These are phyloP conservation scores for Hydrochoerus hydrochaeris DNA, from an alignment of 2,113 vertebrate genomes.

Conservation along the genomic window DNA sequence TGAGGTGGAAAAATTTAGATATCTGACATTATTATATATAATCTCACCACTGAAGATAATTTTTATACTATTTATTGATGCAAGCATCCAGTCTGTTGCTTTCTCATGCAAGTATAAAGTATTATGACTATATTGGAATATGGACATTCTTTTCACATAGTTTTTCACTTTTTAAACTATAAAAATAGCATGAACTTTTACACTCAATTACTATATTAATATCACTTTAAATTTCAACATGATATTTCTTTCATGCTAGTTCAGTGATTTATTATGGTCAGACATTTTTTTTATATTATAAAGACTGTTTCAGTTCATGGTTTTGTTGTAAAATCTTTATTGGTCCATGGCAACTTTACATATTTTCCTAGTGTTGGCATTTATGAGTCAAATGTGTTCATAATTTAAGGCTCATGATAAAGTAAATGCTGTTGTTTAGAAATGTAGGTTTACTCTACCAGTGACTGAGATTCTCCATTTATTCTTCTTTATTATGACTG, in stretches of 20 bases:
- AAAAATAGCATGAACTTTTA: background rate
- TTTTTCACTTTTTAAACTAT: background rate
- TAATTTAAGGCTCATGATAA: background rate
- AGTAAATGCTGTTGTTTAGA: background rate
- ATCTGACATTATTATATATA: background rate
- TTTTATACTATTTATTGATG: no score
- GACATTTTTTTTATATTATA: background rate
- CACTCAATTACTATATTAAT: no score
- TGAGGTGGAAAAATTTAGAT: background rate
- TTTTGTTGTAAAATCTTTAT: background rate
- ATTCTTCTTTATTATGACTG: background rate
- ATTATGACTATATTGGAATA: no score
- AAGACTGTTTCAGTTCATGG: background rate
- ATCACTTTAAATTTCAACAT: background rate
- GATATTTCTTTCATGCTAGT: background rate
- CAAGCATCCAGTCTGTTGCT: no score
- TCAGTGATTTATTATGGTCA: background rate
- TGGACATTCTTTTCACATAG: no score
- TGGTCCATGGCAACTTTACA: background rate
- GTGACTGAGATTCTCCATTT: no score
- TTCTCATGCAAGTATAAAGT: no score
- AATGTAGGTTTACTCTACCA: background rate
- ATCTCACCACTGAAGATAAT: no score
- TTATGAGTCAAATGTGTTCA: background rate
- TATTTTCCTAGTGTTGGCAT: background rate